phyloP scores from a whole-genome alignment of 2,888 invertebrate genomes.

The Congeria kusceri region DNA sequence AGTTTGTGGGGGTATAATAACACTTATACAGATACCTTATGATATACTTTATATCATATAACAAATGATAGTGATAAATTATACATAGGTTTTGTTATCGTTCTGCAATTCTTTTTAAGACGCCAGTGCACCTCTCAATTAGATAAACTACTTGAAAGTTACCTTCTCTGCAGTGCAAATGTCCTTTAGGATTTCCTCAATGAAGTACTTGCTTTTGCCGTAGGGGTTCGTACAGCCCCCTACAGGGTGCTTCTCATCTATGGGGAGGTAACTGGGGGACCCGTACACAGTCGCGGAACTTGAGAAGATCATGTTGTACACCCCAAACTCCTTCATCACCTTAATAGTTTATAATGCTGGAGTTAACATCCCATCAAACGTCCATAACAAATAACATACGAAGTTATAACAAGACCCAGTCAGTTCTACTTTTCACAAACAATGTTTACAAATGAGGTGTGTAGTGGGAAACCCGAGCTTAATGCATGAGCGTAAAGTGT shows the following conservation, averaged over 20 bases:
- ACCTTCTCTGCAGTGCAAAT: conserved; percentile 94
- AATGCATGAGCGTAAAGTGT: not conserved
- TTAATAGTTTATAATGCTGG: conserved; percentile 81
- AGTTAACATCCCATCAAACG: not conserved
- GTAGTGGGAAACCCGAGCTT: not conserved
- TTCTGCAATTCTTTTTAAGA: too few relatives aligned
- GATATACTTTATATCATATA: too few relatives aligned
- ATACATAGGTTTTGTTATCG: too few relatives aligned
- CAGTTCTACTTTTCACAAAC: too few relatives aligned
- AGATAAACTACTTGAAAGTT: conserved; percentile 52
- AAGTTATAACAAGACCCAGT: too few relatives aligned
- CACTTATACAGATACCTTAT: too few relatives aligned
- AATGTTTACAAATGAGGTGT: too few relatives aligned
- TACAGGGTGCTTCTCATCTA: conserved; percentile 94
- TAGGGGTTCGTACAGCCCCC: conserved; percentile 97
- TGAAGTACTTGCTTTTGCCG: conserved; percentile 97
- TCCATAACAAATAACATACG: too few relatives aligned
- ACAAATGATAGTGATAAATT: too few relatives aligned
- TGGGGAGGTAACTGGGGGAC: conserved; percentile 93
- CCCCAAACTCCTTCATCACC: conserved; percentile 93
- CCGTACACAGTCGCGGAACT: conserved; percentile 98
- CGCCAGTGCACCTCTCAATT: too few relatives aligned
- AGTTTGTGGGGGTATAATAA: too few relatives aligned
- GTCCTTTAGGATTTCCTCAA: conserved; percentile 97
- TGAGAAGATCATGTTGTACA: conserved; percentile 95